Conservation (phyloP, 2,888 invertebrate species). For the Sturmia bella region DNA sequence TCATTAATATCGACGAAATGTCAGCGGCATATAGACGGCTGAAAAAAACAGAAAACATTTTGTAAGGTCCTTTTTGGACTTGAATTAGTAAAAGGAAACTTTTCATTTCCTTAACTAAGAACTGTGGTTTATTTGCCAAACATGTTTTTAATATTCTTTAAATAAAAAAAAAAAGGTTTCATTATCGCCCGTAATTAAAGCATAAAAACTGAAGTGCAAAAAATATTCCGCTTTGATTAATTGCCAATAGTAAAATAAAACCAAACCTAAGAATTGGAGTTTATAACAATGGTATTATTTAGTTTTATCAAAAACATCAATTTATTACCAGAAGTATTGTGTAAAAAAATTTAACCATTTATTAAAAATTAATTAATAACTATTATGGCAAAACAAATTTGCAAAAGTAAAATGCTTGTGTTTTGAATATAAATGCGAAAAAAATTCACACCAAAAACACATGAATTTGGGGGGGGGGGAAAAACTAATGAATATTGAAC, state of each 20-base stretch:
- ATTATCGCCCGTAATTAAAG: constrained; percentile 21
- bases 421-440: constrained; percentile 8
- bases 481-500: constrained; percentile 40
- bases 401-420: constrained; percentile 19
- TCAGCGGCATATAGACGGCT: no score
- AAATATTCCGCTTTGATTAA: constrained; percentile 48
- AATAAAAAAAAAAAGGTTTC: not conserved
- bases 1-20: no score
- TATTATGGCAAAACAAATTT: constrained; percentile 30
- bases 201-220: constrained; percentile 14
- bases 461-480: constrained; percentile 16
- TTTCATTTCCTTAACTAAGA: no score
- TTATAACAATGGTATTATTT: constrained; percentile 20
- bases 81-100: no score
- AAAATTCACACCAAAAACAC: constrained; percentile 25
- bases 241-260: constrained; percentile 38
- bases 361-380: constrained; percentile 64
- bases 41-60: no score
- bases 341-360: constrained; percentile 53
- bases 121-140: not conserved
- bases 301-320: constrained; percentile 34
- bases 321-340: constrained; percentile 46
- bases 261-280: constrained; percentile 34
- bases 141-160: not conserved
- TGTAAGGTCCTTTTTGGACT: no score